These are phyloP conservation scores for Halcyon leucocephala DNA, from an alignment of 2,797 vertebrate genomes.

Conservation along the genomic window DNA sequence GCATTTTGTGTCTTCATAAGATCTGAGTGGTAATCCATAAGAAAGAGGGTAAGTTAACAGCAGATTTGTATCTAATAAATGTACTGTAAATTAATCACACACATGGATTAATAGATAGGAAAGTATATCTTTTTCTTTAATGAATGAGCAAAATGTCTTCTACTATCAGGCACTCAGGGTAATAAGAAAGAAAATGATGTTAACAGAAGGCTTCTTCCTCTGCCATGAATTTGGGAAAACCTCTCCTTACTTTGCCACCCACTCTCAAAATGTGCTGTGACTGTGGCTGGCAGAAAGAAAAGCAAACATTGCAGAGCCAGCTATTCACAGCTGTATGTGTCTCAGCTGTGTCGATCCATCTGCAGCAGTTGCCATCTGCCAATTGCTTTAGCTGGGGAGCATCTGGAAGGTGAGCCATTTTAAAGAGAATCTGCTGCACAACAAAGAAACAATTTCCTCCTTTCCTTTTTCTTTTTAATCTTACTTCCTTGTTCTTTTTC, in stretches of 20 bases:
- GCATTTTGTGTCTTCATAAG: not conserved
- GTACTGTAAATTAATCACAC: not conserved
- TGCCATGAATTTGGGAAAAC: constrained; percentile 20
- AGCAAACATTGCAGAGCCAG: constrained; percentile 40
- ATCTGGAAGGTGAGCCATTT: constrained; percentile 63
- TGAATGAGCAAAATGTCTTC: not conserved
- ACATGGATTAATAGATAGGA: not conserved
- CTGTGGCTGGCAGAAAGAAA: constrained; percentile 23
- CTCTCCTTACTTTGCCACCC: not conserved
- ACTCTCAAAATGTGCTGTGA: not conserved
- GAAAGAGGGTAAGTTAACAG: not conserved
- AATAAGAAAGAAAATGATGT: not conserved
- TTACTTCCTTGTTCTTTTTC: not conserved
- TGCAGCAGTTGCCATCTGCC: constrained; percentile 56
- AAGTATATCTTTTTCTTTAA: not conserved
- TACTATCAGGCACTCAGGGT: not conserved
- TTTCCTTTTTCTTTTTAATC: not conserved
- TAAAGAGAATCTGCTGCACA: not conserved
- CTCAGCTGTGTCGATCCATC: constrained; percentile 65
- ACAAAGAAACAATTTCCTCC: not conserved
- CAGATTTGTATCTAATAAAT: not conserved
- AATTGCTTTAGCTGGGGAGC: constrained; percentile 45
- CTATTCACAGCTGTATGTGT: constrained; percentile 35
- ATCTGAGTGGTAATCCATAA: not conserved
- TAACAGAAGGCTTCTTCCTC: constrained; percentile 2